These are phyloP conservation scores for Sebastes miniatus DNA, from an alignment of 2,797 vertebrate genomes.

Conservation along the genomic window DNA sequence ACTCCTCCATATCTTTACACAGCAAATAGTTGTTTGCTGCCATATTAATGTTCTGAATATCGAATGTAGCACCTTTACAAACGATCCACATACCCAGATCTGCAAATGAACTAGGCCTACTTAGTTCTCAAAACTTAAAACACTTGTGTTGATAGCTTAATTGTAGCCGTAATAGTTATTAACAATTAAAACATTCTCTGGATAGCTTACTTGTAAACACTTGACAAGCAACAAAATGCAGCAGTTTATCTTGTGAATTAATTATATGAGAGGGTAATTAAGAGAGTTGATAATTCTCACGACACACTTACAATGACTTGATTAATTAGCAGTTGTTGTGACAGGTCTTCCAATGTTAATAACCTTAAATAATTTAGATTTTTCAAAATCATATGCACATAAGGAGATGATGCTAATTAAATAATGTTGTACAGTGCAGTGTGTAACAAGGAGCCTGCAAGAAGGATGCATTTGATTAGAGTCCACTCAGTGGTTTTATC, in stretches of 20 bases:
- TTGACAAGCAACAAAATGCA: constrained; percentile 76
- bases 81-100: background rate
- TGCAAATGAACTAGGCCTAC: background rate
- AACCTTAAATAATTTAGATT: constrained; percentile 71
- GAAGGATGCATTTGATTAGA: background rate
- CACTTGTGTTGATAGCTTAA: constrained; percentile 4
- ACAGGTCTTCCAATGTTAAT: constrained; percentile 68
- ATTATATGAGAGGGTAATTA: constrained; percentile 67
- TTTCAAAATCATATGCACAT: constrained; percentile 55
- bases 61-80: background rate
- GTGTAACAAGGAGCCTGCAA: background rate
- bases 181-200: constrained; percentile 72
- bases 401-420: constrained; percentile 42
- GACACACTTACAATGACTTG: constrained; percentile 41
- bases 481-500: background rate
- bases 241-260: constrained; percentile 75
- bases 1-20: background rate
- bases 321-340: constrained; percentile 71
- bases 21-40: background rate
- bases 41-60: background rate
- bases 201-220: constrained; percentile 68
- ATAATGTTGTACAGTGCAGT: background rate
- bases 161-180: constrained; percentile 78
- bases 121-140: background rate
- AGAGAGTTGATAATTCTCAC: constrained; percentile 41